Conservation (phyloP, 2,113 vertebrate species). For the Grallaria varia region DNA sequence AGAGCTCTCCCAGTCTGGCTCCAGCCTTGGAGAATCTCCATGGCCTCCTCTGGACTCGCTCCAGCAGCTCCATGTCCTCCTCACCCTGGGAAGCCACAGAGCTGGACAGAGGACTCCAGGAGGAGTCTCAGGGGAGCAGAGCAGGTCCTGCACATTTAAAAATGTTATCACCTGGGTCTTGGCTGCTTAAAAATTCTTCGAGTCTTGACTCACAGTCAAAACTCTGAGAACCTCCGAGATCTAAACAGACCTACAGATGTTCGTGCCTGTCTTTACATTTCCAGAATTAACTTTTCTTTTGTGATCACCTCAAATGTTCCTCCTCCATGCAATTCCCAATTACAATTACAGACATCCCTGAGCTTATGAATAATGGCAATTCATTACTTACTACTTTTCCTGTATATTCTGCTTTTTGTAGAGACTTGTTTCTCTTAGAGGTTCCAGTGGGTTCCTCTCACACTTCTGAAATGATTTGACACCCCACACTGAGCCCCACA, state of each 20-base stretch:
- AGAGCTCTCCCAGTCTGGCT: not conserved
- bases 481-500: not conserved
- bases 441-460: not conserved
- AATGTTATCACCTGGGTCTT: too few relatives aligned
- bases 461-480: not conserved
- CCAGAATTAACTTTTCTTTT: not conserved
- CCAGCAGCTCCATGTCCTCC: not conserved
- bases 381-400: not conserved
- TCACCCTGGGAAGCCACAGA: rapidly evolving
- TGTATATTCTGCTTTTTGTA: not conserved
- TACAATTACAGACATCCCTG: not conserved
- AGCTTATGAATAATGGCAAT: not conserved
- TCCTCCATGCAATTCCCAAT: not conserved
- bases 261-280: not conserved
- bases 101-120: not conserved
- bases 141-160: not conserved
- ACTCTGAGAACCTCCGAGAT: not conserved
- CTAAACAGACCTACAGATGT: not conserved
- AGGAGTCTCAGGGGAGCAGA: not conserved
- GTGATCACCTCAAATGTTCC: not conserved
- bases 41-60: not conserved
- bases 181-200: not conserved
- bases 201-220: not conserved
- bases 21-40: not conserved
- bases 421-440: not conserved